Evolutionary conservation across 2,113 vertebrate species (phyloP).

Genomic region (Etia nguti): DNA sequence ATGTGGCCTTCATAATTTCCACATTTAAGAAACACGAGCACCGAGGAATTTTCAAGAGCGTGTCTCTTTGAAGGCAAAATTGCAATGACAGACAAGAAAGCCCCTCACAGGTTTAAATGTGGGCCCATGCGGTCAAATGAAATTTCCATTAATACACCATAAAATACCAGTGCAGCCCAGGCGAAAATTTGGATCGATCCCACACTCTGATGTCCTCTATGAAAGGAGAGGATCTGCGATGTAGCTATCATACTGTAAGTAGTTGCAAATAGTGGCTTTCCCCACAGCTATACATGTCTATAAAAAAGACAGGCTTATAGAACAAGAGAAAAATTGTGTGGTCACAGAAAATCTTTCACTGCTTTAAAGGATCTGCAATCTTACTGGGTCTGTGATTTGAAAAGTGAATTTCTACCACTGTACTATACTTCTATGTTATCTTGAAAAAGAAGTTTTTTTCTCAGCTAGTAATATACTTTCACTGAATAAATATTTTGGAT

Average conservation of each 20-base stretch:
- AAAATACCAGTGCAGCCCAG: neutral
- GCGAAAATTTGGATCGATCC: neutral
- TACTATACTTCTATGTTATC: neutral
- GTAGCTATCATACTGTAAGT: neutral
- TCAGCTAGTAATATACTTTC: neutral
- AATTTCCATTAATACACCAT: conserved; percentile 25
- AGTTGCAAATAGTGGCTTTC: neutral
- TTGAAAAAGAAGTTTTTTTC: neutral
- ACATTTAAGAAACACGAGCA: conserved; percentile 32
- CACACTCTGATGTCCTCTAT: neutral
- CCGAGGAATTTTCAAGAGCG: neutral
- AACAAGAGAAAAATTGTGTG: neutral
- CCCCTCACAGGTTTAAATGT: neutral
- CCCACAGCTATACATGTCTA: neutral
- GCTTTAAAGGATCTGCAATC: neutral
- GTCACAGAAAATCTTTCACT: neutral
- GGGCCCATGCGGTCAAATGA: neutral
- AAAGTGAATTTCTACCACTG: neutral
- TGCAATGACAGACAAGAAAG: neutral
- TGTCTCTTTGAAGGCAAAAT: conserved; percentile 5
- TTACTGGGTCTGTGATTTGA: neutral
- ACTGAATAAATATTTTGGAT: neutral
- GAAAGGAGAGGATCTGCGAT: neutral
- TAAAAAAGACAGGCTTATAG: neutral
- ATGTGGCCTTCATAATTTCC: conserved; percentile 41